Base-by-base conservation (phyloP, 2,113 vertebrate species). In the Chiloscyllium plagiosum region DNA sequence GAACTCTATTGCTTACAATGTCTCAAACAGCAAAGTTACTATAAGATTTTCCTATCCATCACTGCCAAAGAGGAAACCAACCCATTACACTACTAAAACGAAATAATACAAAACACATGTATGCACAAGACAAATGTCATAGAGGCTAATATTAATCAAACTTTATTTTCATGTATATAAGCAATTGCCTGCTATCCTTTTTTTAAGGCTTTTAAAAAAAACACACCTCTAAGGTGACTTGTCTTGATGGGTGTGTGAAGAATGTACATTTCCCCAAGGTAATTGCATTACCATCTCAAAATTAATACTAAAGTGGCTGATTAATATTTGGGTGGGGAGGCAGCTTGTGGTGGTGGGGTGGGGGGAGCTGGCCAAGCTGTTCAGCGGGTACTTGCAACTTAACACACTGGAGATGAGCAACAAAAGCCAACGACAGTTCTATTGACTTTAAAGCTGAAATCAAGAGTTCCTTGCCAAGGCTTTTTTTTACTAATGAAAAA, bases 11-110 rank as follows among this genome's bases (percentile, higher is more conserved):
- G 13, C 89, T 92, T 37, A 56, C 89, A 92, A 66, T 92, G 89
- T 66, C 89, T 56, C 56, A 92, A 65, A 92, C 13, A n/a, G 26
- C 56, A 92, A n/a, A 66, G 56, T 33, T 61, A 65, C 56, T 65
- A 66, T 66, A 92, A 92, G 89, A 37, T 61, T 92, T 92, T 92
- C 89, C 89, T 66, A 92, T 37, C 89, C 56, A 66, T 92, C 89
- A 92, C 29, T 66, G 89, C 89, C 89, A 92, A 92, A 92, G 56
- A 92, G 89, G 89, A 92, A 92, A 92, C 61, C 61, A 92, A 33
- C 2, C 61, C 56, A 92, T 92, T 66, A 92, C 89, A 66, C n/a
- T 66, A 92, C 89, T 66, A 92, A 92, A 66, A 92, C 89, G 7
- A 92, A 92, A 66, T 92, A 92, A 92, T 92, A 92, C 33, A 37